Evolutionary conservation across 2,797 vertebrate genomes (phyloP).

Genomic region (Macropodus opercularis): DNA sequence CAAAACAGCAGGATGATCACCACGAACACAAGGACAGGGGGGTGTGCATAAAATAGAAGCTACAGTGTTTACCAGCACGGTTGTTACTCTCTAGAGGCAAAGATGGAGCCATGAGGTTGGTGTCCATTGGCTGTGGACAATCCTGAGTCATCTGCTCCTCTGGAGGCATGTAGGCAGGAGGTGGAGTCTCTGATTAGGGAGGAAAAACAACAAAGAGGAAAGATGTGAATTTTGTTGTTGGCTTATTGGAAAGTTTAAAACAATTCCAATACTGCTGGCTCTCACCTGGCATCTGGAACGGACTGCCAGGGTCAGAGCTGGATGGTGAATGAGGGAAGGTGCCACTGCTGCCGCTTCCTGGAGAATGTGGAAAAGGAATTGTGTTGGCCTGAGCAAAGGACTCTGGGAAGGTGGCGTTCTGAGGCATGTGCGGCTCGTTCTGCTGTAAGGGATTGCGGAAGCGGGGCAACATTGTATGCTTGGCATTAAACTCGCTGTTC

Average conservation of each 20-base stretch:
- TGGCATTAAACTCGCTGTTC: conserved; percentile 98
- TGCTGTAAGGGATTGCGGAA: conserved; percentile 94
- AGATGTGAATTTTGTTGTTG: background rate
- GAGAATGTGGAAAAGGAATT: conserved; percentile 89
- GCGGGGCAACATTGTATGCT: conserved; percentile 96
- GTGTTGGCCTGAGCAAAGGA: conserved; percentile 90
- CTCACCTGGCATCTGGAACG: conserved; percentile 98
- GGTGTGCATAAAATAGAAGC: conserved; percentile 4
- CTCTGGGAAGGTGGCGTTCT: conserved; percentile 96
- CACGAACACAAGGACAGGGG: conserved; percentile 15
- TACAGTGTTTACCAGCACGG: conserved; percentile 85
- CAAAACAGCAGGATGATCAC: conserved; percentile 57
- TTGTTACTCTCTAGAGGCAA: conserved; percentile 89
- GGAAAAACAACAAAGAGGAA: conserved; percentile 14
- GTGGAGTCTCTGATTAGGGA: conserved; percentile 89
- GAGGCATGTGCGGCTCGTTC: conserved; percentile 96
- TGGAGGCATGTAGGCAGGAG: conserved; percentile 96
- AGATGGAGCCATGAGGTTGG: conserved; percentile 91
- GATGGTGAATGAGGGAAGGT: conserved; percentile 97
- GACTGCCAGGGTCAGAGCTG: conserved; percentile 95
- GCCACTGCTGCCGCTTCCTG: conserved; percentile 91
- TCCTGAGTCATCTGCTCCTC: conserved; percentile 98
- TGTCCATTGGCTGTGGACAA: conserved; percentile 97
- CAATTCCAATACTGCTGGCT: background rate
- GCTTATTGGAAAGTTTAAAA: background rate